Evolutionary conservation across 2,113 vertebrate genomes (phyloP).

Genomic region (Clarias batrachus): DNA sequence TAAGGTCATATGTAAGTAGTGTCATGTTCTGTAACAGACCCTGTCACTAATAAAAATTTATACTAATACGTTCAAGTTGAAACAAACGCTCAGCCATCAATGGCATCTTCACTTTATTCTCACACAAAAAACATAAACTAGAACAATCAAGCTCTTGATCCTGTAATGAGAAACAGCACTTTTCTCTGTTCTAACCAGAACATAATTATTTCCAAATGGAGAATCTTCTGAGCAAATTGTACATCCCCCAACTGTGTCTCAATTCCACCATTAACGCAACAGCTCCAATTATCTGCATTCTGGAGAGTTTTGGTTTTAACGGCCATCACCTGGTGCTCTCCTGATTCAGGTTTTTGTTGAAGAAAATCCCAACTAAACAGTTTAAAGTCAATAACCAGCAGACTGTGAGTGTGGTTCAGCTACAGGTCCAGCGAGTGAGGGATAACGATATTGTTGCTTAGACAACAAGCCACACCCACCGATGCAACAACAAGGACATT

Average conservation of each 20-base stretch:
- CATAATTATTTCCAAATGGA: conserved; percentile 67
- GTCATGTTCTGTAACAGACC: background rate
- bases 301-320: background rate
- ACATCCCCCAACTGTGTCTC: background rate
- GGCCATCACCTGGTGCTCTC: background rate
- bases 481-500: background rate
- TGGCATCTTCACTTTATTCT: background rate
- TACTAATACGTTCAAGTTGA: background rate
- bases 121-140: background rate
- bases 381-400: background rate
- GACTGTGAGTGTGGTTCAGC: background rate
- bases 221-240: conserved; percentile 1
- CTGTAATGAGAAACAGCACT: conserved; percentile 8
- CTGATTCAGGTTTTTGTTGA: background rate
- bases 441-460: background rate
- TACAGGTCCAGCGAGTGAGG: background rate
- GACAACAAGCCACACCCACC: background rate
- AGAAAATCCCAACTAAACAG: background rate
- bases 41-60: background rate
- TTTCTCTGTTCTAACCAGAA: conserved; percentile 9
- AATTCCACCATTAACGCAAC: background rate
- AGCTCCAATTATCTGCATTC: background rate
- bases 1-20: background rate
- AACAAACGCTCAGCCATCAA: background rate
- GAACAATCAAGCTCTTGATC: conserved; percentile 15